Evolutionary conservation across 1,140 invertebrate genomes (phyloP).

Genomic region (roundworm (Caenorhabditis elegans)): WBcel235 BX284606.5:11637501-11638000

Average conservation of each 20-base stretch:
- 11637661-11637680: not conserved
- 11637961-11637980: not conserved
- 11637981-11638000: not conserved
- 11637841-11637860: not conserved
- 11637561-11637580: not conserved
- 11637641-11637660: not conserved
- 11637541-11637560: not conserved
- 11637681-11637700: not conserved
- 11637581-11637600: constrained; percentile 29
- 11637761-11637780: not conserved
- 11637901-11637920: not conserved
- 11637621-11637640: not conserved
- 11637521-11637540: not conserved
- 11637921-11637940: not conserved
- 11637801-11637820: constrained; percentile 7
- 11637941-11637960: not conserved
- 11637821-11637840: not conserved
- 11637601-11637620: not conserved
- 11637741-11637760: constrained; percentile 27
- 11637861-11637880: constrained; percentile 14
- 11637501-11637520: too few relatives aligned
- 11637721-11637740: not conserved
- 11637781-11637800: constrained; percentile 15
- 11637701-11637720: not conserved
- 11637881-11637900: constrained; percentile 16